These are phyloP conservation scores for Oxystoma pomonae DNA, from an alignment of 2,888 invertebrate genomes.

Conservation along the genomic window DNA sequence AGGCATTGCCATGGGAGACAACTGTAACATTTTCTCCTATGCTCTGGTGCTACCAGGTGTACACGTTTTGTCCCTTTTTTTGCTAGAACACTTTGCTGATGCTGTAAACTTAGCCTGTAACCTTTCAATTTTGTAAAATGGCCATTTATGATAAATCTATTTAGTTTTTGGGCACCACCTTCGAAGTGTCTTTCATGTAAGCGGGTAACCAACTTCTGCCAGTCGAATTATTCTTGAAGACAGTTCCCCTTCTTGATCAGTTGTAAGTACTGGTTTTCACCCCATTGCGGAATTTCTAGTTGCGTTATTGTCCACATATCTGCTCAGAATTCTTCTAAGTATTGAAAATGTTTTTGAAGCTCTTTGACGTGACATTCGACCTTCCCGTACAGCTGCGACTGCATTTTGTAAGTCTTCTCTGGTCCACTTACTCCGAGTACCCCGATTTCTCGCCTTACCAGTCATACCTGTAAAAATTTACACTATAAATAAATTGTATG, in stretches of 20 bases:
- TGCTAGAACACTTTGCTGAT: slow-evolving; percentile 32
- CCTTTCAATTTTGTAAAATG: slow-evolving; percentile 30
- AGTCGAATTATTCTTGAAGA: slow-evolving; percentile 18
- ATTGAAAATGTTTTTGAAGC: slow-evolving; percentile 14
- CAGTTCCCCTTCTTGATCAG: slow-evolving; percentile 15
- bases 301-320: slow-evolving; percentile 4
- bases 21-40: slow-evolving; percentile 36
- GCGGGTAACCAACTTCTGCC: slow-evolving; percentile 19
- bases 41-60: slow-evolving; percentile 35
- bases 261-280: slow-evolving; percentile 10
- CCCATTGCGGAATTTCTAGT: slow-evolving; percentile 11
- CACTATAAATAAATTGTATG: no score
- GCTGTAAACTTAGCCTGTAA: slow-evolving; percentile 33
- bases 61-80: slow-evolving; percentile 35
- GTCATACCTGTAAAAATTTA: slow-evolving; percentile 15
- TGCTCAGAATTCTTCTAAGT: slow-evolving; percentile 10
- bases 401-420: slow-evolving; percentile 13
- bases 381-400: slow-evolving; percentile 11
- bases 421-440: slow-evolving; percentile 14
- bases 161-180: slow-evolving; percentile 30
- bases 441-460: slow-evolving; percentile 13
- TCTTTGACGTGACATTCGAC: slow-evolving; percentile 11
- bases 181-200: slow-evolving; percentile 14
- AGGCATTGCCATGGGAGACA: slow-evolving; percentile 32
- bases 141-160: slow-evolving; percentile 28